phyloP scores from a whole-genome alignment of 2,113 vertebrate genomes.

The Bujurquina vittata region DNA sequence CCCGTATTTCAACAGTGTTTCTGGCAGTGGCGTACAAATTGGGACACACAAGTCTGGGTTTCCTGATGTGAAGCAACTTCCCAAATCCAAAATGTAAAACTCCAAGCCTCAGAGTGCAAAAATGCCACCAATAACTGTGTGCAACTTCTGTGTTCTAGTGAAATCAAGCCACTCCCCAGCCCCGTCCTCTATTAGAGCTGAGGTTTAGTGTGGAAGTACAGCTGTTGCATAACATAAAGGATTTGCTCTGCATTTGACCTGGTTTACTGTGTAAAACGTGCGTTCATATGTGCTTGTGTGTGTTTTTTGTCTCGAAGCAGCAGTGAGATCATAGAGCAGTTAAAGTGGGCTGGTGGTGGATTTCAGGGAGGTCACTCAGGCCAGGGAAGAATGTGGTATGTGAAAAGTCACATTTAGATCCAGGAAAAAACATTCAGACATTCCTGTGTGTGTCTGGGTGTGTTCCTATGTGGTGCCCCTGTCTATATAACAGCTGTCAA shows the following conservation, averaged over 20 bases:
- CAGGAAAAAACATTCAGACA: conserved; percentile 69
- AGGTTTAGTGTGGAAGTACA: conserved; percentile 1
- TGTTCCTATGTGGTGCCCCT: conserved; percentile 28
- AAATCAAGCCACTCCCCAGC: not conserved
- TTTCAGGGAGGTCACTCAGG: conserved; percentile 47
- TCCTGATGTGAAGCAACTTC: not conserved
- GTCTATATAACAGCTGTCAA: conserved; percentile 34
- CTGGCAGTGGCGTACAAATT: not conserved
- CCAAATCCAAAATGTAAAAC: conserved; percentile 1
- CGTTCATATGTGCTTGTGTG: not conserved
- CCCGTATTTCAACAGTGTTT: not conserved
- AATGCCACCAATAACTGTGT: not conserved
- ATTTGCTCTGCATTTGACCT: conserved; percentile 48
- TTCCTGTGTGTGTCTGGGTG: conserved; percentile 65
- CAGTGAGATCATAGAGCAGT: conserved; percentile 35
- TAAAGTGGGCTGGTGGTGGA: conserved; percentile 23
- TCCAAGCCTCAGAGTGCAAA: not conserved
- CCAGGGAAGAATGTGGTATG: conserved; percentile 58
- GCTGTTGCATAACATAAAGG: conserved; percentile 53
- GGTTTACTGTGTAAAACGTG: conserved; percentile 21
- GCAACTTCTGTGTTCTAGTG: conserved; percentile 4
- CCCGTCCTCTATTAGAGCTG: not conserved
- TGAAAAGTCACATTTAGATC: conserved; percentile 66
- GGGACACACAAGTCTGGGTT: not conserved
- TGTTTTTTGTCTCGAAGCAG: conserved; percentile 6